Evolutionary conservation across 1,140 invertebrate species (phyloP), one percentile per base, ranked within the genome.

Genomic region (Sipha flava): DNA sequence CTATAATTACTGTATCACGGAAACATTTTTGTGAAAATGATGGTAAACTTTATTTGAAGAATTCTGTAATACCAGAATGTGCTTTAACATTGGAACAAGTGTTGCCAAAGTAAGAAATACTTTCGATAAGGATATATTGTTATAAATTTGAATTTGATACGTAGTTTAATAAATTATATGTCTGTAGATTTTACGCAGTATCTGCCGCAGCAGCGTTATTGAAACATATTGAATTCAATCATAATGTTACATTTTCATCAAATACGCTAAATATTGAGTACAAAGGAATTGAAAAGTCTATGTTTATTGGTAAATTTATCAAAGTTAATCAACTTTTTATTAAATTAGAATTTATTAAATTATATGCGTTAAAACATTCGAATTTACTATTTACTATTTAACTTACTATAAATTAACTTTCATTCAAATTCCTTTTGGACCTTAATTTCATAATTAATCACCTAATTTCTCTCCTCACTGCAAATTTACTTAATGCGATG

Each of bases 181-280:
- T 43, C 1, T 43, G 6, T 26, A 77, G 73, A 43, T 77, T 37
- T 29, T 77, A 59, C 5, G 73, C 73, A n/a, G 10, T 77, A 26
- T 54, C 73, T 29, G 73, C 73, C 26, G 52, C 73, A 2, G 73
- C 73, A 26, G 73, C 73, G 21, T 77, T 77, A 29, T 77, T 77
- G 18, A 77, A 77, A 77, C 34, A 77, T 57, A 77, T 77, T 6
- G 73, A 77, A 43, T 59, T 77, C n/a, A 54, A 77, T 10, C 73
- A 77, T 9, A 92, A 91, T 82, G 87, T 94, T 23, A 87, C 91
- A 18, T 95, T 93, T 86, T 89, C 90, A 6, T 89, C 90, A 57
- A 89, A 91, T 83, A 93, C 94, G 0, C 85, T 97, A 57, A 93
- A 91, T 85, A 88, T 97, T 62, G 89, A 92, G 80, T 97, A 93